Base-by-base conservation (phyloP, 2,888 invertebrate species). In the Xanthorhoe spadicearia region DNA sequence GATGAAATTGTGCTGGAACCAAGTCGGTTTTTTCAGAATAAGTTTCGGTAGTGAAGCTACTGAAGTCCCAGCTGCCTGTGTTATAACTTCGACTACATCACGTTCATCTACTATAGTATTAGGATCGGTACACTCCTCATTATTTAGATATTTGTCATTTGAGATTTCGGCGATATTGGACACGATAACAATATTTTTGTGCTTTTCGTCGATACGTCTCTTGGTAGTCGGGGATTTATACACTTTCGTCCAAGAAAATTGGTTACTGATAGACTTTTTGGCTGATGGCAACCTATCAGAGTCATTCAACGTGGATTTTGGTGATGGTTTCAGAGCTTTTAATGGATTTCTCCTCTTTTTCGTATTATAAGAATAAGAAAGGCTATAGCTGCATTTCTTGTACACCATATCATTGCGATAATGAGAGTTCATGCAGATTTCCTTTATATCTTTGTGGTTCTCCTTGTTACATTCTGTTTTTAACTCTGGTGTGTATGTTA, bases 321-420 rank as follows among this genome's bases (percentile, higher is more conserved):
- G 64, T 68, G 28, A 19, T n/a, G 43, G 28, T 46, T 60, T 64
- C 5, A n/a, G 13, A 56, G 32, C 15, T 67, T 55, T 72, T 52
- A 64, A 69, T 67, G 53, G 28, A 43, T 52, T 64, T 59, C 8
- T 63, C 66, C 58, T 63, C 59, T 64, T 64, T 1, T 43, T 17
- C 46, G 32, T 17, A 49, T 66, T 59, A 61, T 71, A 73, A 7
- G 72, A 71, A 48, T 53, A 15, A 19, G 75, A 61, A 58, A 69
- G 57, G 56, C 76, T 72, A 71, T 81, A 86, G 70, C 84, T 84
- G 69, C 90, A 92, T 17, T 85, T 83, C 76, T 83, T 88, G 71
- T 90, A 91, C 50, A 90, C 74, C 52, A 77, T 78, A 65, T 79
- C 73, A 57, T 77, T 79, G 46, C 82, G 79, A 72, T 82, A 84